phyloP scores from a whole-genome alignment of 2,888 invertebrate species.

The Apotomis turbidana region DNA sequence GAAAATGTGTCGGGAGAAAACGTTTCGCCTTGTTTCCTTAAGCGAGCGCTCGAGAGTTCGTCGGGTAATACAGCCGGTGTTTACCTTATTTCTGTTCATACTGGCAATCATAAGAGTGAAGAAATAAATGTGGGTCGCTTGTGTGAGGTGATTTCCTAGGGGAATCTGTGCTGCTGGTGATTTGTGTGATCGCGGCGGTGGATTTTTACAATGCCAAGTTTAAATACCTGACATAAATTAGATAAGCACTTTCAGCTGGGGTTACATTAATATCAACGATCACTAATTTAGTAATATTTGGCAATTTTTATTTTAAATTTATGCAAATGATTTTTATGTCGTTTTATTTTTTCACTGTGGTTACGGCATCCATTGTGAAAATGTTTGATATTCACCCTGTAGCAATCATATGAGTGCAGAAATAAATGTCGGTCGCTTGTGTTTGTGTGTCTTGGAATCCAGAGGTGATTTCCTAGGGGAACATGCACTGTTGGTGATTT shows the following conservation, averaged over 20 bases:
- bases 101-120: constrained; percentile 34
- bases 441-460: too few species aligned
- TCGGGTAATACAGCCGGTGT: constrained; percentile 29
- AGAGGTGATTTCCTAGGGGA: too few species aligned
- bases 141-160: constrained; percentile 37
- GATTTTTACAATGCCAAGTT: constrained; percentile 26
- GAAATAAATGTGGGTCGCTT: constrained; percentile 31
- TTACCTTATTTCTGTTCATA: constrained; percentile 34
- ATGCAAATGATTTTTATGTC: too few species aligned
- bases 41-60: constrained; percentile 15
- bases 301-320: too few species aligned
- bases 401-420: too few species aligned
- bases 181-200: constrained; percentile 26
- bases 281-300: too few species aligned
- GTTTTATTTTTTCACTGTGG: too few species aligned
- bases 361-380: too few species aligned
- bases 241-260: background rate
- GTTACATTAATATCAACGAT: too few species aligned
- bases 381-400: too few species aligned
- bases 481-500: too few species aligned
- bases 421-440: too few species aligned
- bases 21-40: constrained; percentile 13
- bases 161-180: constrained; percentile 30
- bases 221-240: constrained; percentile 29
- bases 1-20: constrained; percentile 23